A percentile compares a stretch with the other conserved stretches of the same genome.
These are phyloP conservation scores for Phylloscopus whistleri DNA, from an alignment of 2,113 vertebrate genomes.

Conservation along the genomic window DNA sequence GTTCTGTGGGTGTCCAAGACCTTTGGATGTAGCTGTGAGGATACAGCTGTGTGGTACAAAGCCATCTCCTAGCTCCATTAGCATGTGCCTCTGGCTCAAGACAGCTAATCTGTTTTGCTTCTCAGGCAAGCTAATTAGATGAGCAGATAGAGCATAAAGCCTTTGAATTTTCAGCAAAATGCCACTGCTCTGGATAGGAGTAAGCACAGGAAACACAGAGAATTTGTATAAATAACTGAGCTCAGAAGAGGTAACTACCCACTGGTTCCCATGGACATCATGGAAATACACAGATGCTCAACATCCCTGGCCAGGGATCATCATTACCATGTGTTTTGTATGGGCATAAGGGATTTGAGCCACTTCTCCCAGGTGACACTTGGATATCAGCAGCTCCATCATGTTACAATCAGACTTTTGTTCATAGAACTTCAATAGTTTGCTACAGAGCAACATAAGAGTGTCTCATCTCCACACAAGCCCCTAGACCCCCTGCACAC, in stretches of 20 bases:
- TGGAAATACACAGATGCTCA: neutral
- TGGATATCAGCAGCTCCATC: neutral
- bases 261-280: neutral
- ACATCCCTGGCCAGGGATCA: neutral
- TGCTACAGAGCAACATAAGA: neutral
- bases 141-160: neutral
- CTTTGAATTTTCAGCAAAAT: neutral
- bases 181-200: neutral
- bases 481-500: neutral
- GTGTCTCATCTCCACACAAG: neutral
- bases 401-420: neutral
- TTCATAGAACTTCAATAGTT: neutral
- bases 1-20: neutral
- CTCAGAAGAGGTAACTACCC: neutral
- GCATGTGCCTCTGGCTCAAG: neutral
- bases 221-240: neutral
- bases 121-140: conserved; percentile 15
- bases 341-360: neutral
- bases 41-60: neutral
- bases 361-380: neutral
- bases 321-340: neutral
- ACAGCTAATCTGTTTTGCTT: conserved; percentile 24
- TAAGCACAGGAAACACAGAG: neutral
- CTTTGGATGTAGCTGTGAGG: neutral
- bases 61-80: conserved; percentile 15